A percentile compares a stretch with the other conserved stretches of the same genome.
Conservation (phyloP, 2,113 vertebrate species). For the Nycticebus coucang region DNA sequence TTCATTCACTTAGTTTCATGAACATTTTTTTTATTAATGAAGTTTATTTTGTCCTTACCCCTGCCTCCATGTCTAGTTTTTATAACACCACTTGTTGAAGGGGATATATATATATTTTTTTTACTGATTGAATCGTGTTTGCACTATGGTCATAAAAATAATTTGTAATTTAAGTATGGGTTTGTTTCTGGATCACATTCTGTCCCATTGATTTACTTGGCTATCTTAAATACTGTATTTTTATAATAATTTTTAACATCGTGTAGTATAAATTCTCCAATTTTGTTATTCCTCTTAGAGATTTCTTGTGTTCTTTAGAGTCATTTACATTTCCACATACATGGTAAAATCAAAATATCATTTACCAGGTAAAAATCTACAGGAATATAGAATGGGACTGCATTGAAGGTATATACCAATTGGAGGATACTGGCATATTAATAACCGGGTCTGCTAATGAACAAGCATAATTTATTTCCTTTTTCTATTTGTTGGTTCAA, state of each 20-base stretch:
- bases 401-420: background rate
- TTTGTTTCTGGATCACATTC: background rate
- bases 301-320: background rate
- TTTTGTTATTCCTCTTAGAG: background rate
- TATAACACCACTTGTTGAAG: background rate
- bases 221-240: background rate
- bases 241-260: background rate
- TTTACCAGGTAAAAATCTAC: background rate
- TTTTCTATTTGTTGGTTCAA: background rate
- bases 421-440: background rate
- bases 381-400: background rate
- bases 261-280: background rate
- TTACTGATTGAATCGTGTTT: background rate
- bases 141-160: background rate
- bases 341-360: background rate
- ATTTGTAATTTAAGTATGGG: background rate
- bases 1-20: background rate
- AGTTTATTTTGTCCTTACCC: background rate
- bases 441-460: background rate
- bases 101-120: background rate
- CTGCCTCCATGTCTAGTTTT: too few relatives aligned
- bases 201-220: background rate
- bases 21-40: background rate
- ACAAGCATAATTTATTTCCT: background rate
- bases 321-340: background rate